Conservation (phyloP, 2,113 vertebrate genomes). For the Myotis davidii region DNA sequence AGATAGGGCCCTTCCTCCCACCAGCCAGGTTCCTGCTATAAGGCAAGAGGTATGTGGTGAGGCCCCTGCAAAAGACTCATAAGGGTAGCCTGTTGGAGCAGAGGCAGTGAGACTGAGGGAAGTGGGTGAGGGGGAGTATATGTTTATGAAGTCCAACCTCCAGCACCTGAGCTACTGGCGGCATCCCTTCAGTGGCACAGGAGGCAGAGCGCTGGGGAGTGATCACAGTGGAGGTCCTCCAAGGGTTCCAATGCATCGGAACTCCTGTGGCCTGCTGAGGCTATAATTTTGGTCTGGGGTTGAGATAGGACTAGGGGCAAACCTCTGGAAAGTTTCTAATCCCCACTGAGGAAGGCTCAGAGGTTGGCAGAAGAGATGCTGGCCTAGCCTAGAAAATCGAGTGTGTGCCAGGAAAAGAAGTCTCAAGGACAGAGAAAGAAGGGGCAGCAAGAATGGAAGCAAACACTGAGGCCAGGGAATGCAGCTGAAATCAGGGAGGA, state of each 20-base stretch:
- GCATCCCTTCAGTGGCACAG: background rate
- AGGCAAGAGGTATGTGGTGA: background rate
- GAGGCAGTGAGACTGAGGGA: background rate
- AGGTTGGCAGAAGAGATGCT: background rate
- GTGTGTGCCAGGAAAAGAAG: background rate
- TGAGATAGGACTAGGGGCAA: background rate
- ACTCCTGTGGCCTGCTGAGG: background rate
- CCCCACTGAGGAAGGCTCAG: background rate
- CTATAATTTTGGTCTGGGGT: background rate
- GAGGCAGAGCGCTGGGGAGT: background rate
- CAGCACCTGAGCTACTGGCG: background rate
- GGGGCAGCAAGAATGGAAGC: background rate
- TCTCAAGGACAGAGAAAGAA: background rate
- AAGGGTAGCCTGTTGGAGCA: background rate
- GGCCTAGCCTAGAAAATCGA: background rate
- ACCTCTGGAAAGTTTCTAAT: background rate
- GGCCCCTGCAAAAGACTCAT: background rate
- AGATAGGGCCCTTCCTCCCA: background rate
- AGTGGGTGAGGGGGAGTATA: rapidly evolving
- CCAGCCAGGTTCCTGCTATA: background rate
- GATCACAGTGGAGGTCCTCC: background rate
- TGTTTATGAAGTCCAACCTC: background rate
- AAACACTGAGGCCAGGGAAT: background rate
- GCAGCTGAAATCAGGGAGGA: background rate
- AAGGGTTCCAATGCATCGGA: background rate